Conservation (phyloP, 1,140 invertebrate genomes). For the Bombus cullumanus region DNA sequence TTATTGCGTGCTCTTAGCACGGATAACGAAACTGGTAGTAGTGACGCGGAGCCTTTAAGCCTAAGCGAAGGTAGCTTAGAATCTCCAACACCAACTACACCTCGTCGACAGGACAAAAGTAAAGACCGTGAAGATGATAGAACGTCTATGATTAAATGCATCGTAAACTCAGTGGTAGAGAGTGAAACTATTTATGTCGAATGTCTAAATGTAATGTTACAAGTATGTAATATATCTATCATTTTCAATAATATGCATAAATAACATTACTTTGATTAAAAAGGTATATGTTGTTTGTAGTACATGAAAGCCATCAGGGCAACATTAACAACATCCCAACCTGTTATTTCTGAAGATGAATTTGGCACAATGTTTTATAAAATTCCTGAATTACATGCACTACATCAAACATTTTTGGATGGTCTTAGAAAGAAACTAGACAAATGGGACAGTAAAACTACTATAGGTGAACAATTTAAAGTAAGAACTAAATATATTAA, state of each 20-base stretch:
- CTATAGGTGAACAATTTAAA: conserved; percentile 92
- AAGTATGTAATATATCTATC: conserved; percentile 84
- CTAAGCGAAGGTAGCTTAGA: conserved; percentile 81
- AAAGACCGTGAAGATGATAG: conserved; percentile 85
- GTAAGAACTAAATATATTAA: conserved; percentile 57
- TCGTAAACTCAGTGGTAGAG: conserved; percentile 94
- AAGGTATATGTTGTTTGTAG: conserved; percentile 79
- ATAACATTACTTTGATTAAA: neutral
- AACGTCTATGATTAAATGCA: conserved; percentile 91
- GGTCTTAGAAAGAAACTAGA: conserved; percentile 88
- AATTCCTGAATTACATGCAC: conserved; percentile 92
- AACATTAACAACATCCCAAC: conserved; percentile 93
- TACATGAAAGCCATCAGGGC: conserved; percentile 97
- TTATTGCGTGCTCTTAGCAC: conserved; percentile 79
- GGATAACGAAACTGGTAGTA: conserved; percentile 81
- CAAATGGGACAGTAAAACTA: conserved; percentile 87
- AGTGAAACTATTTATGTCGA: conserved; percentile 95
- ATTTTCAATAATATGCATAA: neutral
- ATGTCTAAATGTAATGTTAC: conserved; percentile 93
- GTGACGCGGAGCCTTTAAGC: conserved; percentile 81
- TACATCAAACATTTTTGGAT: conserved; percentile 92
- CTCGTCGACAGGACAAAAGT: conserved; percentile 77
- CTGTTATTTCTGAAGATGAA: conserved; percentile 94
- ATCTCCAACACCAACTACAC: conserved; percentile 81
- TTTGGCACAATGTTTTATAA: conserved; percentile 96